Conservation (phyloP, 2,797 vertebrate species). For the Carapus acus region DNA sequence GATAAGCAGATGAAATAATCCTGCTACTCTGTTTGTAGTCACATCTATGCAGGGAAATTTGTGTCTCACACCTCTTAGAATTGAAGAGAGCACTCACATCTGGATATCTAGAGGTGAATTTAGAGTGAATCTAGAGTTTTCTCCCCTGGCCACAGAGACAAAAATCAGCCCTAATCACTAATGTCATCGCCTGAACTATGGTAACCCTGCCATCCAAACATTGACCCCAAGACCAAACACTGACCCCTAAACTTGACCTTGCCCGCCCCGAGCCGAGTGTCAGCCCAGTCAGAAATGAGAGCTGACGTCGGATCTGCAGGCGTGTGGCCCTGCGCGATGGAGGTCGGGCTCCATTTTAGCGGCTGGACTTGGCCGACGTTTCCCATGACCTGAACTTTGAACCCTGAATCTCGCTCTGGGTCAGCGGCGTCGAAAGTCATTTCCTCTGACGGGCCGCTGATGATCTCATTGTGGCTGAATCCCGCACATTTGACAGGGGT, state of each 20-base stretch:
- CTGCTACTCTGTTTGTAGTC: too few relatives aligned
- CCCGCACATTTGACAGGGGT: slow-evolving; percentile 7
- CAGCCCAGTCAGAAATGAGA: slow-evolving; percentile 22
- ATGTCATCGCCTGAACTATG: too few relatives aligned
- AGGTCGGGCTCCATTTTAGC: background rate
- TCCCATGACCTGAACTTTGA: slow-evolving; percentile 57
- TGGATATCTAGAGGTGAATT: too few relatives aligned
- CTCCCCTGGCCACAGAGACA: too few relatives aligned
- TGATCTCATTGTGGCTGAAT: slow-evolving; percentile 47
- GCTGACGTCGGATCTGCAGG: slow-evolving; percentile 15
- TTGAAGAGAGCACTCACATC: too few relatives aligned
- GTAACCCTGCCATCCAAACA: background rate
- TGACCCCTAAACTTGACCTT: slow-evolving; percentile 50
- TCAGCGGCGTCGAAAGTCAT: slow-evolving; percentile 46
- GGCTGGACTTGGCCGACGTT: slow-evolving; percentile 10
- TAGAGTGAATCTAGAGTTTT: too few relatives aligned
- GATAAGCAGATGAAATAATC: too few relatives aligned
- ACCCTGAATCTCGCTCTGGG: slow-evolving; percentile 44
- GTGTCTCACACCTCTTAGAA: too few relatives aligned
- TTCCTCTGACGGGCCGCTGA: slow-evolving; percentile 41
- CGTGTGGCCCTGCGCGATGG: background rate
- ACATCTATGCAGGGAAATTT: too few relatives aligned
- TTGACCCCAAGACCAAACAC: background rate
- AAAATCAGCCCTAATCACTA: too few relatives aligned
- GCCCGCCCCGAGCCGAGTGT: background rate